Evolutionary conservation across 2,797 vertebrate genomes (phyloP).

Genomic region (Sternarchorhynchus goeldii): DNA sequence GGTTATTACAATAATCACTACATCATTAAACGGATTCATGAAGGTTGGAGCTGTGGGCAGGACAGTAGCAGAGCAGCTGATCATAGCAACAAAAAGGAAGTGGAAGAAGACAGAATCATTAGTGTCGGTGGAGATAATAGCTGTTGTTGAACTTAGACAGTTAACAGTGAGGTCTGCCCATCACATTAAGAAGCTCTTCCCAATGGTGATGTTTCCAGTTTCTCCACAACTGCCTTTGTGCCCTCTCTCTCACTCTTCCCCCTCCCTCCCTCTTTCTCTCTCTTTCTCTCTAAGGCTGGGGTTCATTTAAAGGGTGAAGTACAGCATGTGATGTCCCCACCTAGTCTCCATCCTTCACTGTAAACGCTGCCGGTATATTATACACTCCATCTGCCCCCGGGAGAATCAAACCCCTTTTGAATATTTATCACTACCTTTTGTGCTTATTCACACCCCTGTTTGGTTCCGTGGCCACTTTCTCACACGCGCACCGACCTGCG

Average conservation of each 20-base stretch:
- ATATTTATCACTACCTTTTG: conserved; percentile 80
- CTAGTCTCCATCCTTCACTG: conserved; percentile 78
- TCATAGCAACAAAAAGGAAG: conserved; percentile 34
- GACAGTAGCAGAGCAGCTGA: conserved; percentile 36
- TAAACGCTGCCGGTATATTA: conserved; percentile 82
- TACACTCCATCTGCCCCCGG: conserved; percentile 73
- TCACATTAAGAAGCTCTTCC: conserved; percentile 17
- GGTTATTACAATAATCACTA: conserved; percentile 53
- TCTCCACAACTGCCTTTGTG: too few species aligned
- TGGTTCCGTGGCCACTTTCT: conserved; percentile 62
- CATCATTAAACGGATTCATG: conserved; percentile 50
- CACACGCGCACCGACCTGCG: not conserved
- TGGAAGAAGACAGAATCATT: conserved; percentile 38
- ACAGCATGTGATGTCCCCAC: conserved; percentile 76
- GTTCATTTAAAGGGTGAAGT: conserved; percentile 68
- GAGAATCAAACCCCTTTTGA: conserved; percentile 76
- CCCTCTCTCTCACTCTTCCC: conserved; percentile 6
- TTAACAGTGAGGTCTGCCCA: conserved; percentile 24
- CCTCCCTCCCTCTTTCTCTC: conserved; percentile 14
- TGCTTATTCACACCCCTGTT: conserved; percentile 75
- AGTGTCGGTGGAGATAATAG: conserved; percentile 25
- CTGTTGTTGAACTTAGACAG: conserved; percentile 33
- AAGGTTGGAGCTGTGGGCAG: conserved; percentile 42
- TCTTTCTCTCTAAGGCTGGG: conserved; percentile 6
- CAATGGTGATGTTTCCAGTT: not conserved